Evolutionary conservation across 2,888 invertebrate genomes (phyloP).

Genomic region (Drosophila crucigera): DNA sequence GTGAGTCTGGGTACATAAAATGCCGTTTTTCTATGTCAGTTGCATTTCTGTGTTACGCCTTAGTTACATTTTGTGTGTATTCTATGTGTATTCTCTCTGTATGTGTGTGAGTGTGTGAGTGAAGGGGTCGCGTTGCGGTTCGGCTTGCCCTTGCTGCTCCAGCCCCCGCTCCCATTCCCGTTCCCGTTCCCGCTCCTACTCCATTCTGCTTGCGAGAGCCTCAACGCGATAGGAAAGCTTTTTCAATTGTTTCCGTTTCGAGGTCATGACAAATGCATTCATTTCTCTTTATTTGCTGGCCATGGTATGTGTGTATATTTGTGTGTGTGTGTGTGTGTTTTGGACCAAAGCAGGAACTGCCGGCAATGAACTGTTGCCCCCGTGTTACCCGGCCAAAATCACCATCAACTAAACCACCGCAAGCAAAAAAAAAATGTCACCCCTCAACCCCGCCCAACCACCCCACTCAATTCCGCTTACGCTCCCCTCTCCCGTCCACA

Average conservation of each 20-base stretch:
- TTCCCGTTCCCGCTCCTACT: neutral
- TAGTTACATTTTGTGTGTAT: constrained; percentile 48
- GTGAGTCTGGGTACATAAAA: constrained; percentile 49
- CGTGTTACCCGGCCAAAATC: constrained; percentile 3
- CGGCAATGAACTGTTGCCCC: constrained; percentile 74
- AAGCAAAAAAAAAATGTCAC: neutral
- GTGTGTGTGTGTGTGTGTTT: constrained; percentile 41
- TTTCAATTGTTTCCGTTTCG: constrained; percentile 81
- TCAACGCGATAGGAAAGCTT: constrained; percentile 77
- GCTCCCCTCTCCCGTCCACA: neutral
- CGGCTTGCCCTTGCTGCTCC: constrained; percentile 4
- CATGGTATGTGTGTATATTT: constrained; percentile 10
- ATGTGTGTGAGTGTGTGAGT: constrained; percentile 11
- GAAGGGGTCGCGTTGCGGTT: constrained; percentile 26
- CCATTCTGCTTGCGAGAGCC: constrained; percentile 39
- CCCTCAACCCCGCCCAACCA: neutral
- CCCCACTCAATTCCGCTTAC: neutral
- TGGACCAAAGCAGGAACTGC: constrained; percentile 62
- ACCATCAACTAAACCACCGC: constrained; percentile 2
- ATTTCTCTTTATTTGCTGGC: constrained; percentile 62
- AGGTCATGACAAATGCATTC: constrained; percentile 82
- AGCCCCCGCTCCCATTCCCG: neutral
- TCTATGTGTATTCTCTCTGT: constrained; percentile 23
- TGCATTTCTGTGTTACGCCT: constrained; percentile 74
- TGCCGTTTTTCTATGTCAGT: constrained; percentile 78